Percentiles rank a stretch among this genome's conserved stretches.
Conservation (phyloP, 2,797 vertebrate genomes). For the Brotula barbata region DNA sequence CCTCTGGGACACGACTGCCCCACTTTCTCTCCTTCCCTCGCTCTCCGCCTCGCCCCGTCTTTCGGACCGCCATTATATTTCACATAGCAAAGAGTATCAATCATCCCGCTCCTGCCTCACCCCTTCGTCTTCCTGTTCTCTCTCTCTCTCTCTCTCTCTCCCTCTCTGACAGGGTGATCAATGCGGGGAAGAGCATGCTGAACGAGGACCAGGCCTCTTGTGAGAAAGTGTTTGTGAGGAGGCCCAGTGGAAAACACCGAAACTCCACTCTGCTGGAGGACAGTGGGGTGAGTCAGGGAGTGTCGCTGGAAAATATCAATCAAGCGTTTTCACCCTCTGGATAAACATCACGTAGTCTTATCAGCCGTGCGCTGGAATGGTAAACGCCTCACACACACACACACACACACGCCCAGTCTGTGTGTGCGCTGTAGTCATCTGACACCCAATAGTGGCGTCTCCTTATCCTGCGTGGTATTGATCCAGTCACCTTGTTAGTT, state of each 20-base stretch:
- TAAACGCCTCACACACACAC: neutral
- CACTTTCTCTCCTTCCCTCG: slow-evolving; percentile 1
- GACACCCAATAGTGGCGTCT: slow-evolving; percentile 6
- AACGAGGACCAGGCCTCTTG: slow-evolving; percentile 98
- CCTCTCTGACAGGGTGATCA: slow-evolving; percentile 89
- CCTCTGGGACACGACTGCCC: slow-evolving; percentile 48
- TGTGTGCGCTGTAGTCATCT: slow-evolving; percentile 1
- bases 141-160: neutral
- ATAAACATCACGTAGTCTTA: neutral
- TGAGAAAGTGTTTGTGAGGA: slow-evolving; percentile 89
- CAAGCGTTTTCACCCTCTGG: neutral
- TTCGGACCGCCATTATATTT: slow-evolving; percentile 31
- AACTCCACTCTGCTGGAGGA: slow-evolving; percentile 75
- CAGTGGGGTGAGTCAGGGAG: slow-evolving; percentile 74
- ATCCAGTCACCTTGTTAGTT: slow-evolving; percentile 17
- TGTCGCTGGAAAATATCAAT: neutral
- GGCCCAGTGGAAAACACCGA: slow-evolving; percentile 74
- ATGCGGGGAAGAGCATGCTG: slow-evolving; percentile 97
- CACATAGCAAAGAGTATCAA: slow-evolving; percentile 25
- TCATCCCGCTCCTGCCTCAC: slow-evolving; percentile 36
- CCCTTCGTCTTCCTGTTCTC: slow-evolving; percentile 9
- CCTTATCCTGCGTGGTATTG: neutral
- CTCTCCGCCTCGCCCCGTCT: slow-evolving; percentile 20
- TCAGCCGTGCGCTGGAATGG: neutral
- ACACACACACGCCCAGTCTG: neutral